phyloP scores from a whole-genome alignment of 2,888 invertebrate species.

The Autographa pulchrina region DNA sequence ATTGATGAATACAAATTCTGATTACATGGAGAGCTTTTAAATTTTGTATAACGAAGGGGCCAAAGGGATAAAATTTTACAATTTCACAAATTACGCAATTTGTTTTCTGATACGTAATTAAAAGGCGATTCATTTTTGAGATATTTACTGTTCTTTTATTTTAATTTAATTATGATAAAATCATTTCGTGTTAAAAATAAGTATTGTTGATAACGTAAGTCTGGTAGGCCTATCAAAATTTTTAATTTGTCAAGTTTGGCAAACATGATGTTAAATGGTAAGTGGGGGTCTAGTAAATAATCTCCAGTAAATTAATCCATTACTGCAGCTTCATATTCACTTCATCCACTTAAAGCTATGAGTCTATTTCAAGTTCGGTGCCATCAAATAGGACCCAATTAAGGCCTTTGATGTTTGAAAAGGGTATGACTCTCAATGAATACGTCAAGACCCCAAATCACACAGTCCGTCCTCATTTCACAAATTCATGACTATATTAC shows the following conservation, averaged over 20 bases:
- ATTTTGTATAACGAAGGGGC: not conserved
- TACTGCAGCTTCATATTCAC: not conserved
- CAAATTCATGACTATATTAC: constrained; percentile 46
- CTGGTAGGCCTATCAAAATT: not conserved
- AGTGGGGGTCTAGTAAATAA: not conserved
- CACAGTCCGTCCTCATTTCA: constrained; percentile 41
- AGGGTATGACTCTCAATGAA: constrained; percentile 16
- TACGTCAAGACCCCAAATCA: constrained; percentile 41
- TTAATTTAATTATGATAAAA: too few species aligned
- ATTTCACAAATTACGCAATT: not conserved
- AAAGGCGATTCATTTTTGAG: not conserved
- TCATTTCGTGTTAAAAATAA: too few species aligned
- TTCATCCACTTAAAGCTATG: constrained; percentile 4
- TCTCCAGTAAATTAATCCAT: not conserved
- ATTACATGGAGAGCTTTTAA: constrained; percentile 10
- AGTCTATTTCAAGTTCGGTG: constrained; percentile 15
- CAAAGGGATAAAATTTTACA: not conserved
- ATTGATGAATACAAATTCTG: not conserved
- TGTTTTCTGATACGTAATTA: not conserved
- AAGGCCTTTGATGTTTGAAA: constrained; percentile 17
- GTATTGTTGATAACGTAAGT: too few species aligned
- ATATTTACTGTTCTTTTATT: not conserved
- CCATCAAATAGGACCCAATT: constrained; percentile 14
- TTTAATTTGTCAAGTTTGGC: not conserved
- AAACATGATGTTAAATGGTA: not conserved